Conservation (phyloP, 2,797 vertebrate species). For the Taeniopygia guttata region DNA sequence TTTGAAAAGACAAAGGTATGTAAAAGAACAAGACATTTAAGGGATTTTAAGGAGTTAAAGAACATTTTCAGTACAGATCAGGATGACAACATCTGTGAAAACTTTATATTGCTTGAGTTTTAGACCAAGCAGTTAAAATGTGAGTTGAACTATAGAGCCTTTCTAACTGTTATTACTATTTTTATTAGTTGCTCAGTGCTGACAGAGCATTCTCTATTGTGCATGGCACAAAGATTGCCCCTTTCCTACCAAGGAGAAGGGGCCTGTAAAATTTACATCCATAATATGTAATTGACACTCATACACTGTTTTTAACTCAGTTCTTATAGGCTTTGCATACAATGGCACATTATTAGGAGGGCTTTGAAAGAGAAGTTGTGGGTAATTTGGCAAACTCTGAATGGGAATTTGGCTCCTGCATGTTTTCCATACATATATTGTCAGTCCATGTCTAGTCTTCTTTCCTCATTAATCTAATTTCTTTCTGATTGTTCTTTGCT, state of each 20-base stretch:
- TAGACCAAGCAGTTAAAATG: background rate
- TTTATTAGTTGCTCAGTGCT: background rate
- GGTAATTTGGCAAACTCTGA: slow-evolving; percentile 26
- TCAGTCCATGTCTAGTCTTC: background rate
- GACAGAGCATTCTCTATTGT: background rate
- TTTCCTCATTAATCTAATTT: slow-evolving; percentile 30
- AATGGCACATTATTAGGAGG: background rate
- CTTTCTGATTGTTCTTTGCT: background rate
- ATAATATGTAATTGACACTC: slow-evolving; percentile 15
- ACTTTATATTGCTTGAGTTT: background rate
- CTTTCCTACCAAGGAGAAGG: background rate
- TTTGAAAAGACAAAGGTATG: background rate
- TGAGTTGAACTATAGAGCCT: background rate
- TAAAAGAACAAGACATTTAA: background rate
- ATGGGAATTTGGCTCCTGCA: background rate
- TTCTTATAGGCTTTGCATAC: slow-evolving; percentile 10
- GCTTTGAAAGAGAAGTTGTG: background rate
- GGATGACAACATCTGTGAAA: background rate
- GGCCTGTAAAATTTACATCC: background rate
- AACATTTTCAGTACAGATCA: background rate
- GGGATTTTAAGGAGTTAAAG: background rate
- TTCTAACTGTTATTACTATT: background rate
- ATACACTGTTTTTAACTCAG: background rate
- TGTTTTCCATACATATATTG: slow-evolving; percentile 19
- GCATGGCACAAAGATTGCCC: background rate